phyloP scores from a whole-genome alignment of 2,888 invertebrate species.

The Drosophila phalerata region DNA sequence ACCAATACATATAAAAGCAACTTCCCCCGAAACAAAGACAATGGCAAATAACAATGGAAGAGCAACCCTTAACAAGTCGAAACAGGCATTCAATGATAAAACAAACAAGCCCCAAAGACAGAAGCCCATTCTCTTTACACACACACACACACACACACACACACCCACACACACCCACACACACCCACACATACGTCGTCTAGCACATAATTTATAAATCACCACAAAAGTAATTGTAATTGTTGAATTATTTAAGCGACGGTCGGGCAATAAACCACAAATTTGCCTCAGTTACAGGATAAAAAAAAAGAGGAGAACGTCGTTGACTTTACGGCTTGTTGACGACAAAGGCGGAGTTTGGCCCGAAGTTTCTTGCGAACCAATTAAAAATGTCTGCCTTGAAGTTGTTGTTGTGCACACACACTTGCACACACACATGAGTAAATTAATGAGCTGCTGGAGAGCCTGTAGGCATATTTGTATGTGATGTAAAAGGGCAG shows the following conservation, averaged over 20 bases:
- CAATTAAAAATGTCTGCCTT: constrained; percentile 66
- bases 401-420: constrained; percentile 20
- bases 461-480: constrained; percentile 5
- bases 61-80: constrained; percentile 55
- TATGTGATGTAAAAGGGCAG: background rate
- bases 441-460: constrained; percentile 57
- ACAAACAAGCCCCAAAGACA: constrained; percentile 40
- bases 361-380: constrained; percentile 40
- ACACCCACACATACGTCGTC: constrained; percentile 2
- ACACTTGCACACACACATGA: constrained; percentile 11
- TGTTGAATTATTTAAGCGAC: constrained; percentile 73
- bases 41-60: constrained; percentile 39
- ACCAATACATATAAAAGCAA: constrained; percentile 4
- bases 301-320: constrained; percentile 11
- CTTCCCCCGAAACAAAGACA: constrained; percentile 3
- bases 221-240: constrained; percentile 73
- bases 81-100: constrained; percentile 43
- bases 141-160: constrained; percentile 17
- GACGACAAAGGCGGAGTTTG: constrained; percentile 48
- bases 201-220: constrained; percentile 69
- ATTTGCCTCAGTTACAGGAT: constrained; percentile 45
- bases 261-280: constrained; percentile 62
- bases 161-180: constrained; percentile 5
- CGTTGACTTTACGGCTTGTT: constrained; percentile 58
- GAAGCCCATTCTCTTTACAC: background rate